phyloP scores from a whole-genome alignment of 2,797 vertebrate species.

The Halcyon leucocephala region DNA sequence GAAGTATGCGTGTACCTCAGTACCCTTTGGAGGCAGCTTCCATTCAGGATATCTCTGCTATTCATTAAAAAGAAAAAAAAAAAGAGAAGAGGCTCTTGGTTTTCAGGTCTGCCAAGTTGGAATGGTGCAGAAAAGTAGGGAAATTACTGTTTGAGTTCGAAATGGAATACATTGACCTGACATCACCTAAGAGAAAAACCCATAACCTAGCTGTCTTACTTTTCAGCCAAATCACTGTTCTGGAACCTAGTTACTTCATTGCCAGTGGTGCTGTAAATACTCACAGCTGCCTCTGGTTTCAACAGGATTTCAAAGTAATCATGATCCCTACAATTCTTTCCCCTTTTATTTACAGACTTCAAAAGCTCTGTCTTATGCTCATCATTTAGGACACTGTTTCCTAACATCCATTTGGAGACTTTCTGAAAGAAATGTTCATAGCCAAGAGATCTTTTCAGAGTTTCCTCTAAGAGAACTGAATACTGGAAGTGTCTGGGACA shows the following conservation, averaged over 20 bases:
- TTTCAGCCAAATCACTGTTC: slow-evolving; percentile 37
- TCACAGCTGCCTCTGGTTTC: slow-evolving; percentile 35
- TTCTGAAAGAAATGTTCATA: neutral
- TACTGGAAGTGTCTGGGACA: neutral
- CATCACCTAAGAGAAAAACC: neutral
- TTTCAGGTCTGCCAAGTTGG: slow-evolving; percentile 11
- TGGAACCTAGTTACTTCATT: slow-evolving; percentile 60
- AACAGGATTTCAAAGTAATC: slow-evolving; percentile 60
- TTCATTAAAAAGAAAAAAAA: neutral
- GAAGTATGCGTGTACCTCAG: neutral
- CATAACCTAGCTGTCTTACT: neutral
- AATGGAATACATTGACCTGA: neutral
- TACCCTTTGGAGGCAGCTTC: neutral
- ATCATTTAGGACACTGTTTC: neutral
- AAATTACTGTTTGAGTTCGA: slow-evolving; percentile 20
- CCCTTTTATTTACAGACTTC: slow-evolving; percentile 56
- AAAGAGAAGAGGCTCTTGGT: neutral
- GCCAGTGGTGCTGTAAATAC: slow-evolving; percentile 45
- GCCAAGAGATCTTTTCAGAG: neutral
- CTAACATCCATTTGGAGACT: neutral
- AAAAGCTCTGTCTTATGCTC: slow-evolving; percentile 37
- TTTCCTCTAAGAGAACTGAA: neutral
- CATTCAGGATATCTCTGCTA: neutral
- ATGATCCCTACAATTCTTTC: neutral
- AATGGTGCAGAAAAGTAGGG: neutral